These are phyloP conservation scores for Odontothrips loti DNA, from an alignment of 2,888 invertebrate species.

Conservation along the genomic window DNA sequence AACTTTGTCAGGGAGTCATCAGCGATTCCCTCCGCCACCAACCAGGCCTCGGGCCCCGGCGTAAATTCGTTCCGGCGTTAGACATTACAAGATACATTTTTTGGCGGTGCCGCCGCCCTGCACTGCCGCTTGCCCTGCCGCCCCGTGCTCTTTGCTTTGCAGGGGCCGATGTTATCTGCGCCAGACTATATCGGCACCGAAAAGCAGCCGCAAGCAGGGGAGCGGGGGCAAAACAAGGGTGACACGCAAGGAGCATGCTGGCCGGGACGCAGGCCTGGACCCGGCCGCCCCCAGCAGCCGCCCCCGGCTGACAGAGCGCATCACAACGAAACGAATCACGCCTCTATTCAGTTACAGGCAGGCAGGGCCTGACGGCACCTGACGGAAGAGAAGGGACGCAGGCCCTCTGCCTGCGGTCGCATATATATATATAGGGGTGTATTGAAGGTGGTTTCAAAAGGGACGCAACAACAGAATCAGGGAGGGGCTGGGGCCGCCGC, in stretches of 20 bases:
- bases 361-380: neutral
- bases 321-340: conserved; percentile 3
- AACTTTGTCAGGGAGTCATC: neutral
- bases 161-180: neutral
- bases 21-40: too few relatives aligned
- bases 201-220: neutral
- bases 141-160: neutral
- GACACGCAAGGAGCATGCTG: neutral
- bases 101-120: neutral
- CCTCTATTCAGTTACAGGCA: conserved; percentile 1
- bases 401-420: neutral
- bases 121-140: too few relatives aligned
- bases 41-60: neutral
- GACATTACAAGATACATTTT: neutral
- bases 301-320: neutral
- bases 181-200: neutral
- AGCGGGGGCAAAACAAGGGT: neutral
- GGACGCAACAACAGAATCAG: too few relatives aligned
- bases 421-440: neutral
- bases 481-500: too few relatives aligned
- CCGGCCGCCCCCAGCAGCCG: neutral
- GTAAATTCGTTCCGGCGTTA: neutral
- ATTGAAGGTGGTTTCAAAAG: neutral
- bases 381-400: neutral
- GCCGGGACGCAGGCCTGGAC: neutral